Base-by-base conservation (phyloP, 64 coral and sea anemone species). In the Stichodactyla helianthus region DNA sequence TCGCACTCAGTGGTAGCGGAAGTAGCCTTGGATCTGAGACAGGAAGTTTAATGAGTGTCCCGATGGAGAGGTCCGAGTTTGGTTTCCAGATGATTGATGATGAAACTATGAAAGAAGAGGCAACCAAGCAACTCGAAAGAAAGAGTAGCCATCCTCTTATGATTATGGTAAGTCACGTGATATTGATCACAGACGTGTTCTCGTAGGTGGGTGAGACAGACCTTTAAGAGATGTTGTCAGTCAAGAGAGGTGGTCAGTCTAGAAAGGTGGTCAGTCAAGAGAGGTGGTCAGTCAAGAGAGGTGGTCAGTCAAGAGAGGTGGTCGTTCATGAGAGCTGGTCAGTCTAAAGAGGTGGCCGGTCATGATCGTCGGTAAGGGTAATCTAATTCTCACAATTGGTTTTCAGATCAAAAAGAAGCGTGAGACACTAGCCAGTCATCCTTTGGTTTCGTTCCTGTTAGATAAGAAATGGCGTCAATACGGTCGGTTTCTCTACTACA, bases 101-200 rank as follows among this genome's bases (percentile, higher is more conserved):
- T 6, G 79, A 83, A 86, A 44, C 53, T 26, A 26, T 7, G 5
- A 22, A 51, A 16, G 83, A 71, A 14, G 84, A 90, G 27, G 85
- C 79, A 6, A 77, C 84, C 52, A 23, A 81, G 4, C 87, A 86
- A 57, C 74, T 98, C 59, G 96, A 98, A 85, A 87, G 81, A 51
- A 98, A 98, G 67, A 82, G 87, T 9, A 90, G 79, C 16, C 96
- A 98, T 79, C 96, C 96, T 20, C 88, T 98, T 11, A 90, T 98
- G 90, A 89, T 98, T 15, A 98, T 98, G 96, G 96, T 98, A 87
- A 85, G 78, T 31, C 68, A 31, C 7, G 25, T n/a, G 19, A 20
- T 4, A 6, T 23, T 20, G 18, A 22, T 22, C 18, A 20, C 19
- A 68, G 0, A 20, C 2, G 19, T n/a, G 63, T 20, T 68, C 19